Percentiles rank a stretch among this genome's conserved stretches.
phyloP scores from a whole-genome alignment of 2,113 vertebrate species.

The Azemiops feae region DNA sequence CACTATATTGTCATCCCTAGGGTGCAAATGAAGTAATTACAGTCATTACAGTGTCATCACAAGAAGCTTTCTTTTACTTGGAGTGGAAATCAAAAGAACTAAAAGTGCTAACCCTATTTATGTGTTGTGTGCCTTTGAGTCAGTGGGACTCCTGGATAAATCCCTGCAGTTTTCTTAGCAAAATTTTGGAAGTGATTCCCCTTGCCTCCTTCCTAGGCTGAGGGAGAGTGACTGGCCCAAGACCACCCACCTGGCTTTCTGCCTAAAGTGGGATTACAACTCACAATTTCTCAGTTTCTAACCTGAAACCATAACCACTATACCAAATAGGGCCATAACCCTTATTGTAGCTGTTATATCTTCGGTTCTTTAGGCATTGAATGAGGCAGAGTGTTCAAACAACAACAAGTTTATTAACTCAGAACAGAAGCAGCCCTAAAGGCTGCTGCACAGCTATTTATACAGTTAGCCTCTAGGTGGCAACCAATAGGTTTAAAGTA shows the following conservation, averaged over 20 bases:
- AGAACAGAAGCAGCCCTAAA: no score
- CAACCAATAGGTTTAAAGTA: no score
- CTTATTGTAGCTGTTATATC: no score
- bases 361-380: no score
- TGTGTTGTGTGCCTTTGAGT: background rate
- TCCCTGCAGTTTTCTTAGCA: background rate
- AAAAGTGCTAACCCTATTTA: background rate
- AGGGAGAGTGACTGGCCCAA: background rate
- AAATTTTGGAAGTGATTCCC: background rate
- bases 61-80: constrained; percentile 1
- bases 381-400: no score
- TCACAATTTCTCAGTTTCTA: background rate
- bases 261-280: background rate
- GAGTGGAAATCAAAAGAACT: background rate
- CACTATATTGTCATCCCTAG: constrained; percentile 13
- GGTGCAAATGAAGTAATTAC: constrained; percentile 22
- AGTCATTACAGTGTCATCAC: background rate
- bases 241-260: background rate
- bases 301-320: background rate
- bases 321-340: background rate
- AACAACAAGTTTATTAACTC: no score
- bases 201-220: background rate
- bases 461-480: no score
- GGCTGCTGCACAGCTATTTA: no score
- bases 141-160: background rate